These are phyloP conservation scores for Agapostemon virescens DNA, from an alignment of 2,888 invertebrate species.

Conservation along the genomic window DNA sequence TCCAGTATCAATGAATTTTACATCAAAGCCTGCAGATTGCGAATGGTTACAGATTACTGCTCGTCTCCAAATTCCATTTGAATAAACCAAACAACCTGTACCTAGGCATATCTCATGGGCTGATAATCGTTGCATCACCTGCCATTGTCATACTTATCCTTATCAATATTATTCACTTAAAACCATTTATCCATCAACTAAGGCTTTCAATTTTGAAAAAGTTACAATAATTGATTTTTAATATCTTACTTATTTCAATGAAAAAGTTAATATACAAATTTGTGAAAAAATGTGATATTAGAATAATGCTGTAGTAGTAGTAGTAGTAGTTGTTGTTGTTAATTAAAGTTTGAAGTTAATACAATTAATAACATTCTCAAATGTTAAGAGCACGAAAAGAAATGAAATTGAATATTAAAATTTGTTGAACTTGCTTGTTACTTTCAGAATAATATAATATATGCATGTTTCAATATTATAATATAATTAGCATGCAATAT, in stretches of 20 bases:
- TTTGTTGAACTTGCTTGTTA: neutral
- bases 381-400: neutral
- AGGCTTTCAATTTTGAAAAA: slow-evolving; percentile 11
- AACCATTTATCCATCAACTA: slow-evolving; percentile 24
- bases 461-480: neutral
- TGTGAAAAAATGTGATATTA: neutral
- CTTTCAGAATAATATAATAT: slow-evolving; percentile 11
- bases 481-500: slow-evolving; percentile 36
- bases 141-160: slow-evolving; percentile 63
- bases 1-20: slow-evolving; percentile 78
- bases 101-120: slow-evolving; percentile 74
- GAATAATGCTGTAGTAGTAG: neutral
- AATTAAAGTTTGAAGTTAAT: neutral
- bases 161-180: slow-evolving; percentile 52
- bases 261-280: slow-evolving; percentile 9
- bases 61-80: slow-evolving; percentile 75
- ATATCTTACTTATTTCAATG: neutral
- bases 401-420: neutral
- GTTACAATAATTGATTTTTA: slow-evolving; percentile 7
- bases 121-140: slow-evolving; percentile 77
- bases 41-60: slow-evolving; percentile 74
- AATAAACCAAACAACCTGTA: slow-evolving; percentile 77
- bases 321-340: slow-evolving; percentile 10
- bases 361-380: neutral
- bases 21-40: slow-evolving; percentile 67